Conservation (phyloP, 2,888 invertebrate genomes). For the Brenthis daphne region DNA sequence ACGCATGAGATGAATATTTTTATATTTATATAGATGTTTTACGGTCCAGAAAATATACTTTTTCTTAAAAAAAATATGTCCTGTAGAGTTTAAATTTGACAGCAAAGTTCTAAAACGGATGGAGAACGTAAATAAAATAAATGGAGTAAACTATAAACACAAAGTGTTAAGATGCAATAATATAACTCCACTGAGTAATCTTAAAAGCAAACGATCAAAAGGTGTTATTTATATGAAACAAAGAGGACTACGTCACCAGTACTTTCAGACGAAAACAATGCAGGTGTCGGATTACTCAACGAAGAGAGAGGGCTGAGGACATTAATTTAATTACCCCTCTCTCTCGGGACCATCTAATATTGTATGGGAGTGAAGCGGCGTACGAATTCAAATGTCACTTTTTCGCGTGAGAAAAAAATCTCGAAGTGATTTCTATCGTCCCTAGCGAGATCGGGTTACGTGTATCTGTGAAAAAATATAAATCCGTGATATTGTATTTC, state of each 20-base stretch:
- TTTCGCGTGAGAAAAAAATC: constrained; percentile 82
- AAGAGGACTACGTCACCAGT: constrained; percentile 33
- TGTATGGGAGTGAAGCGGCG: constrained; percentile 71
- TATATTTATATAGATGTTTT: too few relatives aligned
- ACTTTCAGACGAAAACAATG: constrained; percentile 60
- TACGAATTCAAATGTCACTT: constrained; percentile 77
- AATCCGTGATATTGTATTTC: constrained; percentile 54
- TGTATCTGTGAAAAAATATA: constrained; percentile 63
- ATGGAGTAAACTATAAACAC: neutral
- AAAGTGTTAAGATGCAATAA: constrained; percentile 18
- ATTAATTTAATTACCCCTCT: constrained; percentile 79
- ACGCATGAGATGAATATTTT: constrained; percentile 11
- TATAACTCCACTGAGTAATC: constrained; percentile 28
- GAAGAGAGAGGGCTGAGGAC: constrained; percentile 68
- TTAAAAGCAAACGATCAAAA: constrained; percentile 31
- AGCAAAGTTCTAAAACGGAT: too few relatives aligned
- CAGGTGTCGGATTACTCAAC: constrained; percentile 79
- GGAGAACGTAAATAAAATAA: neutral
- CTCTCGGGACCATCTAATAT: constrained; percentile 76
- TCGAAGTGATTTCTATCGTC: constrained; percentile 73
- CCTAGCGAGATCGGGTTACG: constrained; percentile 73
- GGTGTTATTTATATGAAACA: constrained; percentile 26
- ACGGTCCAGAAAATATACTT: too few relatives aligned
- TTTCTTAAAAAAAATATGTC: too few relatives aligned
- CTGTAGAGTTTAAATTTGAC: too few relatives aligned